phyloP scores from a whole-genome alignment of 2,888 invertebrate genomes.

The Octodonta nipae region DNA sequence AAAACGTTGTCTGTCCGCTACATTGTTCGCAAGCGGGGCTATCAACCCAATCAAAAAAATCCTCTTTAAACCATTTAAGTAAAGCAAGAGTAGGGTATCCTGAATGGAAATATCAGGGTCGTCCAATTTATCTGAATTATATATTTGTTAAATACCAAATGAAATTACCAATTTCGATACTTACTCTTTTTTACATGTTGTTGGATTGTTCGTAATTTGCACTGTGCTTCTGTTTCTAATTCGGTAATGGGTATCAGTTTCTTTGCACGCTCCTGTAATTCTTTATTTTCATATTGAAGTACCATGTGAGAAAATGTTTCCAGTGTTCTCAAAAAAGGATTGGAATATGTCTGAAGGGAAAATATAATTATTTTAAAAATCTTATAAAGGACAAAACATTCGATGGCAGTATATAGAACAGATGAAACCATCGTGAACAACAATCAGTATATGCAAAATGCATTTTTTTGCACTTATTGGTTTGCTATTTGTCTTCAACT shows the following conservation, averaged over 20 bases:
- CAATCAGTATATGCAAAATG: no score
- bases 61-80: conserved; percentile 80
- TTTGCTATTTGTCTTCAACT: no score
- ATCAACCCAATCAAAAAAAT: conserved; percentile 89
- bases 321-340: conserved; percentile 25
- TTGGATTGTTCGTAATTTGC: conserved; percentile 48
- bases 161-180: conserved; percentile 2
- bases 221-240: conserved; percentile 50
- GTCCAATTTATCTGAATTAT: conserved; percentile 19
- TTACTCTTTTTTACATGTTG: conserved; percentile 43
- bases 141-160: background rate
- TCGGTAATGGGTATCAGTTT: conserved; percentile 52
- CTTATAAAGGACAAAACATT: background rate
- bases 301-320: conserved; percentile 25
- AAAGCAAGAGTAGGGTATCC: conserved; percentile 69
- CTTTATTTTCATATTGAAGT: conserved; percentile 50
- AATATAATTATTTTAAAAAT: background rate
- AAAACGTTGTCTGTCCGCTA: conserved; percentile 38
- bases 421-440: no score
- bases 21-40: conserved; percentile 60
- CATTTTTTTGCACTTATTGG: no score
- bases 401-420: no score
- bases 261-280: conserved; percentile 50
- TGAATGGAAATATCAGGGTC: conserved; percentile 38
- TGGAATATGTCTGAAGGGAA: conserved; percentile 21